Percentiles rank a stretch among this genome's conserved stretches.
These are phyloP conservation scores for Ciconia nigra DNA, from an alignment of 2,797 vertebrate species.

Conservation along the genomic window DNA sequence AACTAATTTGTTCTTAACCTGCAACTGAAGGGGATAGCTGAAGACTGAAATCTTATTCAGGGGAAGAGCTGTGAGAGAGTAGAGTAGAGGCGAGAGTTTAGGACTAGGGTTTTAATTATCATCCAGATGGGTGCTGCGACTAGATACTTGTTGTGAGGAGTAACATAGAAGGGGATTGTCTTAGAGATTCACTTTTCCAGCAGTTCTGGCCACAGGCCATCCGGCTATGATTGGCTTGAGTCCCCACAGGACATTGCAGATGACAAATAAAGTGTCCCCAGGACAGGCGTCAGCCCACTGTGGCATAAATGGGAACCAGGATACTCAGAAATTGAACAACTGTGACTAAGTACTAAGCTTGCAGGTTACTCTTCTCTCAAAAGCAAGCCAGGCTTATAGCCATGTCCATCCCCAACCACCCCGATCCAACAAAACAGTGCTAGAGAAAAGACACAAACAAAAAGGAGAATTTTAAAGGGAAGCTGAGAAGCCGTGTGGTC, in stretches of 20 bases:
- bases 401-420: background rate
- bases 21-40: background rate
- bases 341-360: background rate
- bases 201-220: conserved; percentile 38
- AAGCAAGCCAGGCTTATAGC: background rate
- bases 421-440: background rate
- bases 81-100: background rate
- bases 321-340: background rate
- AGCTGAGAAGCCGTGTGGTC: background rate
- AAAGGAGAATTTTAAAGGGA: background rate
- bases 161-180: background rate
- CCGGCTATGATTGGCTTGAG: background rate
- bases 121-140: background rate
- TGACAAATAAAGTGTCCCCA: conserved; percentile 23
- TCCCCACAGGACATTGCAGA: conserved; percentile 16
- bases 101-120: background rate
- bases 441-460: background rate
- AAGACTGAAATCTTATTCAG: background rate
- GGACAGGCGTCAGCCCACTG: conserved; percentile 31
- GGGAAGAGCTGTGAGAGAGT: background rate
- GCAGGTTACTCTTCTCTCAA: background rate
- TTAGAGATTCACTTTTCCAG: background rate
- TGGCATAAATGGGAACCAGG: background rate
- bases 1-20: background rate
- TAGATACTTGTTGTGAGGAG: background rate